phyloP scores from a whole-genome alignment of 1,140 invertebrate species.

The Apocrypta bakeri region DNA sequence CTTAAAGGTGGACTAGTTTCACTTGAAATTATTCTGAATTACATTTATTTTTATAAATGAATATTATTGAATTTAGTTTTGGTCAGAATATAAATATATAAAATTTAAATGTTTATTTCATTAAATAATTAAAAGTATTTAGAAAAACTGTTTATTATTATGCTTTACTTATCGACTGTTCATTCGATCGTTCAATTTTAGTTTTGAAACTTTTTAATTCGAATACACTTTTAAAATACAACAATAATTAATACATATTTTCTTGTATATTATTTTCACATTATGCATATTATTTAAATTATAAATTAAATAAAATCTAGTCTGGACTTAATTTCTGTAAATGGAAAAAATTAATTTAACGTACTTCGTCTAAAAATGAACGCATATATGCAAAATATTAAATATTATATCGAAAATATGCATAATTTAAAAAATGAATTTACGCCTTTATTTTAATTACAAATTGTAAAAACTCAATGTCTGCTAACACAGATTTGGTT shows the following conservation, averaged over 20 bases:
- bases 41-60: neutral
- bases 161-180: neutral
- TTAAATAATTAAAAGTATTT: neutral
- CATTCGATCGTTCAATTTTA: neutral
- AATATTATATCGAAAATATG: neutral
- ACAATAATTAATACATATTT: too few species aligned
- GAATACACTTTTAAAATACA: too few species aligned
- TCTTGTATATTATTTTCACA: too few species aligned
- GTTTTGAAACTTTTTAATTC: too few species aligned
- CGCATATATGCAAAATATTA: neutral
- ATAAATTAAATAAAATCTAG: neutral
- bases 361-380: too few species aligned
- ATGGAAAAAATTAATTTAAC: too few species aligned
- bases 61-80: neutral
- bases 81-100: slow-evolving; percentile 20
- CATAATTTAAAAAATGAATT: slow-evolving; percentile 15
- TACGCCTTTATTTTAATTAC: neutral
- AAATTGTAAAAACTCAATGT: neutral
- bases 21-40: neutral
- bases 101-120: slow-evolving; percentile 12
- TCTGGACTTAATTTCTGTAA: too few species aligned
- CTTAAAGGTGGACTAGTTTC: neutral
- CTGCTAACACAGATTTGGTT: neutral
- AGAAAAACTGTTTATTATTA: slow-evolving; percentile 14
- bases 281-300: slow-evolving; percentile 1